Base-by-base conservation (phyloP, 2,888 invertebrate genomes). In the Eilema depressum region DNA sequence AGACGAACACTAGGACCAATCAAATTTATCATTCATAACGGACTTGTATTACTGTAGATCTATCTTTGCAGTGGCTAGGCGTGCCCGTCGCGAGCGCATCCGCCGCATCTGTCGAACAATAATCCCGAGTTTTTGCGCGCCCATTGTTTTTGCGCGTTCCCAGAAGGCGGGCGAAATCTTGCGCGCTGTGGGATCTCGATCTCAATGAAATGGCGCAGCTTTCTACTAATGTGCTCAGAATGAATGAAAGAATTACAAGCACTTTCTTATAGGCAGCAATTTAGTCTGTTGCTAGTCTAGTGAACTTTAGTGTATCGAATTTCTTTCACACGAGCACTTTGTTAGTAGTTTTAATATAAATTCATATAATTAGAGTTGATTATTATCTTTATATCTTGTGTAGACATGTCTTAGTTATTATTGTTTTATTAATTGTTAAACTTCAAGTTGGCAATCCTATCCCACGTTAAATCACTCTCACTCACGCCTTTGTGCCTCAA, bases 101-200 rank as follows among this genome's bases (percentile, higher is more conserved):
- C 62, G 73, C 71, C 79, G 75, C 85, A 85, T 86, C 83, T 85
- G 83, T 83, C 68, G 78, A 81, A 82, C 81, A 83, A 84, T 81
- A 82, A 82, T 82, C 83, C 79, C 71, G 26, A 78, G 75, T 81
- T 82, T 82, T 82, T 82, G 79, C 78, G 71, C 70, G 63, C 66
- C 73, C 78, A 83, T 84, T 83, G 84, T 82, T 75, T 78, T 79
- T 77, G 64, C 65, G 65, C 64, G 74, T 78, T 82, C 83, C 76
- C 83, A 83, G 80, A 82, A 80, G 75, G 68, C 82, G 64, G 60
- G 81, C 76, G 78, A 83, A 81, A 82, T 77, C 81, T 77, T 56
- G 67, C 68, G 59, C 56, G 33, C 75, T 78, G 82, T 80, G 81
- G 70, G 81, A 81, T 71, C 76, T 74, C 70, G 63, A 63, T 75